Evolutionary conservation across 1,140 invertebrate genomes (phyloP).

Genomic region (Teleopsis dalmanni): DNA sequence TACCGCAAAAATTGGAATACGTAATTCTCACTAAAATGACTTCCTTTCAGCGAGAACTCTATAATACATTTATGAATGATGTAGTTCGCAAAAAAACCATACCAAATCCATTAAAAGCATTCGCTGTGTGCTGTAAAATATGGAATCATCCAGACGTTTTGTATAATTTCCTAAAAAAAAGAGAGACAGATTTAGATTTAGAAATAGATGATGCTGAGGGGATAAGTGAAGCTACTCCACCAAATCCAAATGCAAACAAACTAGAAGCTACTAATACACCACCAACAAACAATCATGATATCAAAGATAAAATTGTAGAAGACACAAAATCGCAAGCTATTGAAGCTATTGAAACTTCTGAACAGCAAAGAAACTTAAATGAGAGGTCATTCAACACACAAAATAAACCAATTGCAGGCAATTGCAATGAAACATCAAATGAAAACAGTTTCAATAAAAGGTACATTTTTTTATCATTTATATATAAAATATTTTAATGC

Average conservation of each 20-base stretch:
- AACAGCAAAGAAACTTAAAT: no score
- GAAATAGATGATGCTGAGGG: slow-evolving; percentile 59
- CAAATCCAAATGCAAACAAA: background rate
- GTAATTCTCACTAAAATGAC: slow-evolving; percentile 85
- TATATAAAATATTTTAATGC: no score
- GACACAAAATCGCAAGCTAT: no score
- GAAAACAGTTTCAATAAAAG: no score
- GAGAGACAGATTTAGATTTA: slow-evolving; percentile 82
- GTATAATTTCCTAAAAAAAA: slow-evolving; percentile 82
- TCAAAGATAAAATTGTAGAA: no score
- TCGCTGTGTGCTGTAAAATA: slow-evolving; percentile 98
- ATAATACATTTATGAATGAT: slow-evolving; percentile 87
- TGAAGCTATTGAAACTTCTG: no score
- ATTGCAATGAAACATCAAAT: no score
- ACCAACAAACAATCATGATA: no score
- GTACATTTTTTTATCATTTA: no score
- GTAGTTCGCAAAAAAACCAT: slow-evolving; percentile 77
- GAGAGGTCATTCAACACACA: no score
- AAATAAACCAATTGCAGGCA: no score
- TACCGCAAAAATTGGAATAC: slow-evolving; percentile 88
- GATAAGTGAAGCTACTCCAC: background rate
- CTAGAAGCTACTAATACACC: background rate
- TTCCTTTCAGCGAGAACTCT: slow-evolving; percentile 75
- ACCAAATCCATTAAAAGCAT: slow-evolving; percentile 94
- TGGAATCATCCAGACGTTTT: slow-evolving; percentile 99